These are phyloP conservation scores for Galerucella calmariensis DNA, from an alignment of 2,888 invertebrate species.

Conservation along the genomic window DNA sequence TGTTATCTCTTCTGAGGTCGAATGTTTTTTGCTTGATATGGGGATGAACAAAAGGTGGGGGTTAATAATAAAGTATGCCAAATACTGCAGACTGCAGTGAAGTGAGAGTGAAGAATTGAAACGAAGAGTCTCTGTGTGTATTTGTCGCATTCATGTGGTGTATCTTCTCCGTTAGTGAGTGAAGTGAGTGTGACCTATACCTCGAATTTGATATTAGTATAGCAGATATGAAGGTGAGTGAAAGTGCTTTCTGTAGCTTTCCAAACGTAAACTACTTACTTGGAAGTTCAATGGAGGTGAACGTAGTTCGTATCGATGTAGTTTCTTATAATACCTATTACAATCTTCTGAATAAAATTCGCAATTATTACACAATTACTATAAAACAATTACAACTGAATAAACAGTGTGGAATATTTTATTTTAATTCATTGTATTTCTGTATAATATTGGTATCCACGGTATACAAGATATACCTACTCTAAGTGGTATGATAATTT, in stretches of 20 bases:
- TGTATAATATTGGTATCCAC: too few relatives aligned
- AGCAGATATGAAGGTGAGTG: conserved; percentile 56
- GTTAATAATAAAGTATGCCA: conserved; percentile 10
- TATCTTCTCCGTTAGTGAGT: conserved; percentile 22
- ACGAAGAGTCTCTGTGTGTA: conserved; percentile 42
- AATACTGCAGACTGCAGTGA: conserved; percentile 27
- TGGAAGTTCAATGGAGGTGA: background rate
- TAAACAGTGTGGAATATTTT: too few relatives aligned
- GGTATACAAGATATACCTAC: too few relatives aligned
- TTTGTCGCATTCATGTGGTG: conserved; percentile 36
- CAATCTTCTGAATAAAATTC: background rate
- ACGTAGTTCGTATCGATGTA: background rate
- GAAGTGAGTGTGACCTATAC: conserved; percentile 51
- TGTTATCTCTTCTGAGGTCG: background rate
- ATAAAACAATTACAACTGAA: too few relatives aligned
- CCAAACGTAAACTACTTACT: conserved; percentile 11
- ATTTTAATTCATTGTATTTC: too few relatives aligned
- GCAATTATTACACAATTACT: background rate
- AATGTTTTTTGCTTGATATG: background rate
- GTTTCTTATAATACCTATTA: background rate
- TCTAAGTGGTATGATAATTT: too few relatives aligned
- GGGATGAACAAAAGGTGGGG: background rate
- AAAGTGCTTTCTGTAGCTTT: conserved; percentile 16
- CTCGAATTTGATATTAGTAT: conserved; percentile 48
- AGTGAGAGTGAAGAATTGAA: conserved; percentile 60